Percentiles rank a stretch among this genome's conserved stretches.
Evolutionary conservation across 2,888 invertebrate genomes (phyloP).

Genomic region (Mystacides longicornis): DNA sequence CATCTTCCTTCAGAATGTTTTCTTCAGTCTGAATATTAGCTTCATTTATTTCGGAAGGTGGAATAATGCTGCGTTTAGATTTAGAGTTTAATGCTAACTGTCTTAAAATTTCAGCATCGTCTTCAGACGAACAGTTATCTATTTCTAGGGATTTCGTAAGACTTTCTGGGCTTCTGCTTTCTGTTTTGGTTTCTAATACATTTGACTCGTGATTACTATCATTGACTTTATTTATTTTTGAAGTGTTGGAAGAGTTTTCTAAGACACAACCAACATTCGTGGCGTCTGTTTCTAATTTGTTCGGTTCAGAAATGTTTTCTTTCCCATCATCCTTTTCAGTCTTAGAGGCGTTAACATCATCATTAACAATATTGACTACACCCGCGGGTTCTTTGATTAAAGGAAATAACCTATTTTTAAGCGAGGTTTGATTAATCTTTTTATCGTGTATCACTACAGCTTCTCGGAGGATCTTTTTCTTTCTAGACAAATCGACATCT

Average conservation of each 20-base stretch:
- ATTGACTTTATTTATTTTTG: too few relatives aligned
- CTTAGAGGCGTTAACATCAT: neutral
- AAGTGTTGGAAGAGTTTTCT: neutral
- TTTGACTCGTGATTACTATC: neutral
- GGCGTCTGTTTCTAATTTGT: neutral
- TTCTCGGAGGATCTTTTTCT: slow-evolving; percentile 13
- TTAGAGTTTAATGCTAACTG: slow-evolving; percentile 45
- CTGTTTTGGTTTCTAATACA: neutral
- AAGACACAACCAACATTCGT: neutral
- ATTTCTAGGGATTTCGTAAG: neutral
- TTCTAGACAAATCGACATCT: slow-evolving; percentile 12
- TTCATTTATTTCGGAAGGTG: neutral
- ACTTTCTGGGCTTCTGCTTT: neutral
- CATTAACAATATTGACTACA: neutral
- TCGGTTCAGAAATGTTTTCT: neutral
- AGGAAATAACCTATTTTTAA: slow-evolving; percentile 17
- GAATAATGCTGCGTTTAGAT: slow-evolving; percentile 23
- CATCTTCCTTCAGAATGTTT: slow-evolving; percentile 16
- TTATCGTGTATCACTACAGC: slow-evolving; percentile 11
- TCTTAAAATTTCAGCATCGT: slow-evolving; percentile 42
- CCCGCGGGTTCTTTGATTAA: slow-evolving; percentile 13
- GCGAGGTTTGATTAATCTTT: slow-evolving; percentile 13
- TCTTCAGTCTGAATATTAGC: neutral
- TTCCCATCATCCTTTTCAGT: neutral
- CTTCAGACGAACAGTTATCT: slow-evolving; percentile 36